Percentiles rank a stretch among this genome's conserved stretches.
phyloP scores from a whole-genome alignment of 2,888 invertebrate species.

The Agriopis aurantiaria region DNA sequence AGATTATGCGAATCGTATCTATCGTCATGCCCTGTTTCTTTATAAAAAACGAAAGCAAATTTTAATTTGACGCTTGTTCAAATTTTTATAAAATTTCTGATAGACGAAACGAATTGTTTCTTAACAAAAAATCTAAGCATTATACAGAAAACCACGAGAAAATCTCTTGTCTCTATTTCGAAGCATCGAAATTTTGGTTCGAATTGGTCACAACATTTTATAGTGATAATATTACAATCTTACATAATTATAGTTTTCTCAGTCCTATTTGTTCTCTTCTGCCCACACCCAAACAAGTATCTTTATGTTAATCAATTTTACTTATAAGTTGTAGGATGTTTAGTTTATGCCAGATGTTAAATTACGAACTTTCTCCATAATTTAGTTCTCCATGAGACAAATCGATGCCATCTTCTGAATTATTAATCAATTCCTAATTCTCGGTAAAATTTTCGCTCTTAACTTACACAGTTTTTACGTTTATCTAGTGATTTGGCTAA shows the following conservation, averaged over 20 bases:
- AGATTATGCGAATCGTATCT: neutral
- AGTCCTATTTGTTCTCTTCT: conserved; percentile 41
- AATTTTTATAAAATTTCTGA: neutral
- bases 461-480: neutral
- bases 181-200: neutral
- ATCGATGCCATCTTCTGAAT: conserved; percentile 35
- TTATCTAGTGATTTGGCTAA: conserved; percentile 2
- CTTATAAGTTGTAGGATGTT: conserved; percentile 47
- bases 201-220: conserved; percentile 7
- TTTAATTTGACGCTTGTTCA: neutral
- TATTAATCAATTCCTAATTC: conserved; percentile 22
- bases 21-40: too few species aligned
- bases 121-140: neutral
- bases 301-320: conserved; percentile 61
- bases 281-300: conserved; percentile 62
- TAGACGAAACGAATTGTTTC: neutral
- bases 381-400: conserved; percentile 54
- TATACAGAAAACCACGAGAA: neutral
- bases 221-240: neutral
- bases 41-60: neutral
- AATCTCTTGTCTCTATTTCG: neutral
- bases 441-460: conserved; percentile 8
- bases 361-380: conserved; percentile 59
- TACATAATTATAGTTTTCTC: conserved; percentile 19
- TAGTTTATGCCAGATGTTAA: conserved; percentile 52